Conservation (phyloP, 2,888 invertebrate species). For the Temnothorax ravouxi region DNA sequence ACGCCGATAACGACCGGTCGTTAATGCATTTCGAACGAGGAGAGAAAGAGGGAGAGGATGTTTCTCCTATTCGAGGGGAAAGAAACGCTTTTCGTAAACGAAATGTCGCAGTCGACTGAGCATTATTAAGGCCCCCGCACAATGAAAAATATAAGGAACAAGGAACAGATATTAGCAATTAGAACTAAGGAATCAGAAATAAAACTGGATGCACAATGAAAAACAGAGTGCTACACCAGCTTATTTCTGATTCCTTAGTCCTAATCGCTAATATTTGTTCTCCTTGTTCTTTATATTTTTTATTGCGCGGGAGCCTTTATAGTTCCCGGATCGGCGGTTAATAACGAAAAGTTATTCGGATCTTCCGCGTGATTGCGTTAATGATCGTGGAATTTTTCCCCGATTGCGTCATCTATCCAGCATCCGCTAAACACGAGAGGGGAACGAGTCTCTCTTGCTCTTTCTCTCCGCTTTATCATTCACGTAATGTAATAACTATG, state of each 20-base stretch:
- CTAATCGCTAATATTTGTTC: no score
- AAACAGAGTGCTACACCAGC: no score
- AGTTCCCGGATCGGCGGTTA: not conserved
- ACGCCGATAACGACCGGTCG: conserved; percentile 45
- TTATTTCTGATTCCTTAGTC: no score
- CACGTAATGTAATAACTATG: conserved; percentile 41
- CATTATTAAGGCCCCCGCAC: not conserved
- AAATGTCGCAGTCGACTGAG: not conserved
- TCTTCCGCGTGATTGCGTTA: conserved; percentile 45
- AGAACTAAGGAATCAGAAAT: no score
- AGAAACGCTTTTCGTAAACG: not conserved
- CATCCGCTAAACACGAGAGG: conserved; percentile 22
- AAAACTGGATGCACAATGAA: no score
- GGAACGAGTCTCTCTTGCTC: conserved; percentile 59
- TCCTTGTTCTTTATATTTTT: no score
- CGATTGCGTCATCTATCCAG: conserved; percentile 66
- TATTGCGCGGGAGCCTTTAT: no score
- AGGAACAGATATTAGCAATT: no score
- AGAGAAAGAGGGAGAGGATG: not conserved
- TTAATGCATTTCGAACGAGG: conserved; percentile 45
- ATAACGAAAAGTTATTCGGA: conserved; percentile 28
- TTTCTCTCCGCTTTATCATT: not conserved
- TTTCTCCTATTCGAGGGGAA: not conserved
- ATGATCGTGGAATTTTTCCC: conserved; percentile 68
- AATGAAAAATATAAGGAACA: no score